phyloP scores from a whole-genome alignment of 2,888 invertebrate genomes.

The Heliconius charithonia region DNA sequence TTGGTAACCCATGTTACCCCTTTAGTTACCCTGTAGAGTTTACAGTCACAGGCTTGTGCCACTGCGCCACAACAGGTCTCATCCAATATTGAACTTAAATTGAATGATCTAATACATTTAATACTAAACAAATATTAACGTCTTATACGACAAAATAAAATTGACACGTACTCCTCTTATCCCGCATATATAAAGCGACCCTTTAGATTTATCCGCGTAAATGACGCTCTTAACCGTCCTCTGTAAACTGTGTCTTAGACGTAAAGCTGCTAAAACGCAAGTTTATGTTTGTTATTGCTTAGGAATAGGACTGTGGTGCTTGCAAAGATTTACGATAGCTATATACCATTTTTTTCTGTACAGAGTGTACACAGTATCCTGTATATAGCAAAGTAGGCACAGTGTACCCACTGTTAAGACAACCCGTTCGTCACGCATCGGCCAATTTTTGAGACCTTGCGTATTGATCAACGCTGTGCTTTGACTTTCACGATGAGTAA shows the following conservation, averaged over 20 bases:
- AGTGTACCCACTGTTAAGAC: too few species aligned
- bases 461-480: too few species aligned
- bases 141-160: constrained; percentile 18
- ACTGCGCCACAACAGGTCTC: too few species aligned
- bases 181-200: constrained; percentile 28
- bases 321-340: background rate
- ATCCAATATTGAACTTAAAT: too few species aligned
- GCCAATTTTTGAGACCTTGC: too few species aligned
- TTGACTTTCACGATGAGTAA: too few species aligned
- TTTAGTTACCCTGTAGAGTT: too few species aligned
- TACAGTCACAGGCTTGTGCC: too few species aligned
- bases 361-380: too few species aligned
- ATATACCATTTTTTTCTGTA: background rate
- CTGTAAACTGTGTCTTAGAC: constrained; percentile 45
- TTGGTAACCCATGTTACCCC: too few species aligned
- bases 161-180: constrained; percentile 24
- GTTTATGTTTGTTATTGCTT: constrained; percentile 46
- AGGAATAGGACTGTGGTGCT: constrained; percentile 1
- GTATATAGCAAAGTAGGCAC: too few species aligned
- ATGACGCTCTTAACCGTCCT: constrained; percentile 42
- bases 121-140: constrained; percentile 2
- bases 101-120: background rate
- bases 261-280: constrained; percentile 47
- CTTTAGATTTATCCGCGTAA: constrained; percentile 38
- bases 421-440: too few species aligned